A percentile compares a stretch with the other conserved stretches of the same genome.
phyloP scores from a whole-genome alignment of 1,140 invertebrate genomes.

The Pararge aegeria region DNA sequence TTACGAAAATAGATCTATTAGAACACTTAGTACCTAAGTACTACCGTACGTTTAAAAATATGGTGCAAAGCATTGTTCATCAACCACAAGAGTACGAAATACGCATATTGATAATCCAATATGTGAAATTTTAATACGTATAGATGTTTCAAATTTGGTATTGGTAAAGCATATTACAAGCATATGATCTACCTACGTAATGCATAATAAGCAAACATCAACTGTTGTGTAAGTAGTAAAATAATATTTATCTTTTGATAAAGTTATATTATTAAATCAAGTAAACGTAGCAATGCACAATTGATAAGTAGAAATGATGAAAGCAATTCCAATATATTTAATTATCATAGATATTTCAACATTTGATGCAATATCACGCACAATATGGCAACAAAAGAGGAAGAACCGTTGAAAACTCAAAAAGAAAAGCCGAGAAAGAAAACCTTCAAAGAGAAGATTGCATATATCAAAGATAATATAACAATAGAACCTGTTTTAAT shows the following conservation, averaged over 20 bases:
- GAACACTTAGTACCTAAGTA: no score
- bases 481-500: conserved; percentile 80
- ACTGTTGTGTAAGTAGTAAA: neutral
- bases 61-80: no score
- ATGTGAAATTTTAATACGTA: no score
- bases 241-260: conserved; percentile 19
- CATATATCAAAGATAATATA: conserved; percentile 63
- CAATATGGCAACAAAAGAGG: conserved; percentile 46
- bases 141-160: no score
- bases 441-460: conserved; percentile 74
- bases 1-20: no score
- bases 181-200: no score
- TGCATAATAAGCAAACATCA: conserved; percentile 9
- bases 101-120: no score
- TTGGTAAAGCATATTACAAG: no score
- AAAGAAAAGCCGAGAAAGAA: conserved; percentile 48
- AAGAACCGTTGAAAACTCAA: conserved; percentile 46
- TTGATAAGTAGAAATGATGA: conserved; percentile 3
- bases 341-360: conserved; percentile 9
- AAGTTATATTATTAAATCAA: neutral
- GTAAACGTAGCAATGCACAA: neutral
- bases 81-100: no score
- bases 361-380: conserved; percentile 10
- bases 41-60: no score
- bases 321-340: neutral